Conservation (phyloP, 2,797 vertebrate genomes). For the Orestias chungarensis region DNA sequence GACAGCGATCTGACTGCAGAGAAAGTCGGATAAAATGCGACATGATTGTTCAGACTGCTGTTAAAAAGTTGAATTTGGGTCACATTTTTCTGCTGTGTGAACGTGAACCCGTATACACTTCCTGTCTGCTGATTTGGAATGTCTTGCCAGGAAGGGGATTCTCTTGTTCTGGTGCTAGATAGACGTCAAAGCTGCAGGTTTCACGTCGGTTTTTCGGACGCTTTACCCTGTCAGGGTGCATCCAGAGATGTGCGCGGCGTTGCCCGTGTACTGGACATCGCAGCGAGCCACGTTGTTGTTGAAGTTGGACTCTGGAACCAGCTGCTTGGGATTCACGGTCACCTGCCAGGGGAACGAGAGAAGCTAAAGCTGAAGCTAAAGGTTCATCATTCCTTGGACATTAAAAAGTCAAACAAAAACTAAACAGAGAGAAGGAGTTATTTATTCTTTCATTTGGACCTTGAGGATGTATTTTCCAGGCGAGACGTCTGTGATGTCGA, state of each 20-base stretch:
- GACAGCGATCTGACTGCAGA: no score
- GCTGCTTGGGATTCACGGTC: slow-evolving; percentile 82
- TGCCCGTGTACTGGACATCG: slow-evolving; percentile 81
- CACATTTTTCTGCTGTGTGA: no score
- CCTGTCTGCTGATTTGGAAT: no score
- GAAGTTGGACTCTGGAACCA: slow-evolving; percentile 83
- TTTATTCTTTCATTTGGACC: slow-evolving; percentile 66
- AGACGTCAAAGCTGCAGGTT: not conserved
- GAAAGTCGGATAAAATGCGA: no score
- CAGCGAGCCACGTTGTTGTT: slow-evolving; percentile 83
- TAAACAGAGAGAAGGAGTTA: not conserved
- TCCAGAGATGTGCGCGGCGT: slow-evolving; percentile 74
- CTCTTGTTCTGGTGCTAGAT: not conserved
- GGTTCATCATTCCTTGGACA: no score
- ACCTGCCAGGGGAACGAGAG: slow-evolving; percentile 64
- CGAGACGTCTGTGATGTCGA: slow-evolving; percentile 95
- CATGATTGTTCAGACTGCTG: no score
- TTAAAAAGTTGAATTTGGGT: no score
- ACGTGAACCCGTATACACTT: no score
- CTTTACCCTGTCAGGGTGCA: slow-evolving; percentile 77
- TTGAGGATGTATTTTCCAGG: slow-evolving; percentile 95
- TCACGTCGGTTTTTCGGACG: not conserved
- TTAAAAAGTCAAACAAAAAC: no score
- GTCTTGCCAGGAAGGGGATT: no score
- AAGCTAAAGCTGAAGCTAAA: no score